Evolutionary conservation across 2,797 vertebrate genomes (phyloP).

Genomic region (Esox lucius): DNA sequence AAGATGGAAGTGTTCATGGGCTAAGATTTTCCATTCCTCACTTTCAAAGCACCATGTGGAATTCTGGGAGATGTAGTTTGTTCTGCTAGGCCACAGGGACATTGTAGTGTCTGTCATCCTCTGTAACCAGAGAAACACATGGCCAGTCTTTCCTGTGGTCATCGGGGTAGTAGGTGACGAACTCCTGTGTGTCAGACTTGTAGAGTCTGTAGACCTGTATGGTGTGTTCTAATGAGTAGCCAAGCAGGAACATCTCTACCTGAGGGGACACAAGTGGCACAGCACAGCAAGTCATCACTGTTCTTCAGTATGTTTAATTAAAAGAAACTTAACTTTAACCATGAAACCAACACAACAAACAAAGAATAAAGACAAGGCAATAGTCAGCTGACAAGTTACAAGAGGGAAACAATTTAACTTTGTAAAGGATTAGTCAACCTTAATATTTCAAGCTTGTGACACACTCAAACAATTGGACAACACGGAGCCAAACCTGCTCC

Average conservation of each 20-base stretch:
- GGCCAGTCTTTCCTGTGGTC: slow-evolving; percentile 76
- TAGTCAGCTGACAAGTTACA: too few species aligned
- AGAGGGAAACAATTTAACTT: too few species aligned
- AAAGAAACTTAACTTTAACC: too few species aligned
- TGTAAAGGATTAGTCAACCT: not conserved
- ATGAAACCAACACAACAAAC: too few species aligned
- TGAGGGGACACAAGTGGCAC: slow-evolving; percentile 33
- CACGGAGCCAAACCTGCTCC: slow-evolving; percentile 73
- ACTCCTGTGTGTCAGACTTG: slow-evolving; percentile 82
- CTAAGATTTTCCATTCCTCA: too few species aligned
- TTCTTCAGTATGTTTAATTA: too few species aligned
- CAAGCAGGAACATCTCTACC: slow-evolving; percentile 92
- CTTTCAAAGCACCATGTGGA: too few species aligned
- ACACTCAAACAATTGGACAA: not conserved
- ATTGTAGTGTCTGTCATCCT: slow-evolving; percentile 88
- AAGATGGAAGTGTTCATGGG: too few species aligned
- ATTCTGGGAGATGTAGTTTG: slow-evolving; percentile 47
- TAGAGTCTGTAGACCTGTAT: slow-evolving; percentile 83
- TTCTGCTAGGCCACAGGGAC: slow-evolving; percentile 75
- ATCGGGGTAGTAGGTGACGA: slow-evolving; percentile 80
- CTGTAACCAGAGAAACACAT: slow-evolving; percentile 78
- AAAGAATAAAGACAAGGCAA: too few species aligned
- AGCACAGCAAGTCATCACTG: too few species aligned
- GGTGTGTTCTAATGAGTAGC: slow-evolving; percentile 77
- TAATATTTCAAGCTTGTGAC: not conserved